phyloP scores from a whole-genome alignment of 2,113 vertebrate species.

The Mungos mungo region DNA sequence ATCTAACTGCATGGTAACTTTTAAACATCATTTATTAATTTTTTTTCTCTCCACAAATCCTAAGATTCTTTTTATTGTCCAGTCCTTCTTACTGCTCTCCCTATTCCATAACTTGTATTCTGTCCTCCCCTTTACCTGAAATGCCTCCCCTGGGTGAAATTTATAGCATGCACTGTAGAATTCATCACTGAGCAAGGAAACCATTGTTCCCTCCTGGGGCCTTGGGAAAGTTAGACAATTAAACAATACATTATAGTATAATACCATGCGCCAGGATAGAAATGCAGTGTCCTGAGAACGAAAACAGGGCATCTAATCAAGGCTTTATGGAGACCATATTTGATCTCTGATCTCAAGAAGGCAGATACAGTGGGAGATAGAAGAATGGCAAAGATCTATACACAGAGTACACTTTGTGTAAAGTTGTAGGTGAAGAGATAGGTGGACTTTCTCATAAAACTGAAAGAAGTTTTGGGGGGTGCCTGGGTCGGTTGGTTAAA shows the following conservation, averaged over 20 bases:
- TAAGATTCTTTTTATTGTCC: neutral
- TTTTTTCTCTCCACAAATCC: neutral
- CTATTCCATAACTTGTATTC: neutral
- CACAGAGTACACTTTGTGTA: neutral
- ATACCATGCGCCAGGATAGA: neutral
- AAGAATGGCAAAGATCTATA: neutral
- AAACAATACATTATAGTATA: neutral
- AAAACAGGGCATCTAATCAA: neutral
- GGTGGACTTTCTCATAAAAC: neutral
- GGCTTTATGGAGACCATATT: neutral
- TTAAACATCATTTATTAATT: neutral
- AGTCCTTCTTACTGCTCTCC: neutral
- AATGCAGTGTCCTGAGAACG: neutral
- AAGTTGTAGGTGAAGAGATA: neutral
- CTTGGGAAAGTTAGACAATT: neutral
- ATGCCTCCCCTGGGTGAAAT: neutral
- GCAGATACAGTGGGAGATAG: fast-evolving
- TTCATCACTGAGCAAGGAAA: neutral
- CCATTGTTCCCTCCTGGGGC: neutral
- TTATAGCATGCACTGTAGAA: neutral
- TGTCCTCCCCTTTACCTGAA: neutral
- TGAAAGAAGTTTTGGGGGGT: neutral
- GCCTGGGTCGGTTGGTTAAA: too few species aligned
- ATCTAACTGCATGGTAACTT: neutral
- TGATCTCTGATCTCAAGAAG: neutral